Evolutionary conservation across 2,888 invertebrate species (phyloP).

Genomic region (Hoplodrina ambigua): DNA sequence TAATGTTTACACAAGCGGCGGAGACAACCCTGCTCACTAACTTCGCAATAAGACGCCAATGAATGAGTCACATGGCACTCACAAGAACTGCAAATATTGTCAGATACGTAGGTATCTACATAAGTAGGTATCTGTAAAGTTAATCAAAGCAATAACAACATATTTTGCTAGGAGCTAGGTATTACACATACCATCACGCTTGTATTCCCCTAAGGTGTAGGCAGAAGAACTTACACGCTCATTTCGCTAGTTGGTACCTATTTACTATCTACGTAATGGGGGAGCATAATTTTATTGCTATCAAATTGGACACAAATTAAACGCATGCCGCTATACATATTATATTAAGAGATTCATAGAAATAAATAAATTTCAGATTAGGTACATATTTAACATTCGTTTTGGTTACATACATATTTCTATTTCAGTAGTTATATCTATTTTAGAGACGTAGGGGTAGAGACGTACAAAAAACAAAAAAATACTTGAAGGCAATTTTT

Average conservation of each 20-base stretch:
- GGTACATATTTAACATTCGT: no score
- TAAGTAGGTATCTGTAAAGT: slow-evolving; percentile 50
- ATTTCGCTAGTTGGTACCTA: not conserved
- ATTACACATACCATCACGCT: slow-evolving; percentile 11
- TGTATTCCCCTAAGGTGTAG: not conserved
- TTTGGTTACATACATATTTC: no score
- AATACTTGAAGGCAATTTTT: no score
- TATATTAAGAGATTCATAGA: no score
- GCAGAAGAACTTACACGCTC: not conserved
- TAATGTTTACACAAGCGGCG: slow-evolving; percentile 39
- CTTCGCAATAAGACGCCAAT: slow-evolving; percentile 67
- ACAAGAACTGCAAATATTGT: slow-evolving; percentile 68
- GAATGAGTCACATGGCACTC: slow-evolving; percentile 51
- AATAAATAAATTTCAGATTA: no score
- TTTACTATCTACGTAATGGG: not conserved
- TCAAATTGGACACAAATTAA: not conserved
- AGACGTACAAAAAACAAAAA: no score
- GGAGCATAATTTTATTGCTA: not conserved
- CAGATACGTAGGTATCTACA: slow-evolving; percentile 30
- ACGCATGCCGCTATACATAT: not conserved
- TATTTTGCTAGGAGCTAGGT: slow-evolving; percentile 36
- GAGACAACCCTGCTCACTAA: slow-evolving; percentile 56
- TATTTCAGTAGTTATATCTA: no score
- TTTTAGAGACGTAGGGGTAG: no score
- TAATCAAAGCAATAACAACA: slow-evolving; percentile 37